These are phyloP conservation scores for human (Homo sapiens) DNA, from an alignment of 2,113 vertebrate species.

Conservation along the genomic window GRCh38 chrX:150812001-150812500, in stretches of 20 bases:
- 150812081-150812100: background rate
- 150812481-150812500: background rate
- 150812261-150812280: background rate
- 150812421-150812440: background rate
- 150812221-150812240: background rate
- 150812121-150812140: background rate
- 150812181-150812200: background rate
- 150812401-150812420: background rate
- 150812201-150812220: background rate
- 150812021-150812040: background rate
- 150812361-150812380: background rate
- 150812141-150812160: background rate
- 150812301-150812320: background rate
- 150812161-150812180: background rate
- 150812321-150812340: background rate
- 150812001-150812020: background rate
- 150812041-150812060: background rate
- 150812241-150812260: background rate
- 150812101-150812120: background rate
- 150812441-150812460: background rate
- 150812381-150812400: background rate
- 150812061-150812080: background rate
- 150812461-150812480: background rate
- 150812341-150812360: background rate
- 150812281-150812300: background rate